Conservation (phyloP, 2,888 invertebrate species). For the Erebia epiphron region DNA sequence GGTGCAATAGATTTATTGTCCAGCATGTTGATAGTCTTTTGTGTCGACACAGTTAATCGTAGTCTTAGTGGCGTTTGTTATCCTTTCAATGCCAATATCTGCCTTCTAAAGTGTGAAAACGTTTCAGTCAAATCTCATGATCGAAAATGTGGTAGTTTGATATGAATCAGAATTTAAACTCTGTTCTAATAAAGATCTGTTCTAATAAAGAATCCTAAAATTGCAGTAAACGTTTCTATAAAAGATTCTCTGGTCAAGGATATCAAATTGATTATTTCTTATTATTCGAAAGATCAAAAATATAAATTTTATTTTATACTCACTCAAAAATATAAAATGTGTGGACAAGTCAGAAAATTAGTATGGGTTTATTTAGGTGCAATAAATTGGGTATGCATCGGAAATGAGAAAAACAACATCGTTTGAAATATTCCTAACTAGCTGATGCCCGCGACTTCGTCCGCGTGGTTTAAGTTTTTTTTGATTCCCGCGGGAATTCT, state of each 20-base stretch:
- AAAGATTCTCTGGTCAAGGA: neutral
- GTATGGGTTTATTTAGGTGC: too few relatives aligned
- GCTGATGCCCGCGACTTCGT: too few relatives aligned
- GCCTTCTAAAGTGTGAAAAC: constrained; percentile 1
- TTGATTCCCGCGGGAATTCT: too few relatives aligned
- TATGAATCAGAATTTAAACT: neutral
- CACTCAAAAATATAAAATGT: too few relatives aligned
- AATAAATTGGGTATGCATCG: neutral
- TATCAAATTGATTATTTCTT: too few relatives aligned
- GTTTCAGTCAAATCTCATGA: neutral
- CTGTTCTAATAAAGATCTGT: neutral
- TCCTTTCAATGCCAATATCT: constrained; percentile 12
- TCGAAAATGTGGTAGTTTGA: neutral
- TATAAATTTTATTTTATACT: too few relatives aligned
- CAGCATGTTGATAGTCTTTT: constrained; percentile 22
- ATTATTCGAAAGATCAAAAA: too few relatives aligned
- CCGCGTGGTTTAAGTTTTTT: too few relatives aligned
- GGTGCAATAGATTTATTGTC: constrained; percentile 38
- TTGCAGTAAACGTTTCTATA: neutral
- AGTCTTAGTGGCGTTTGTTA: neutral
- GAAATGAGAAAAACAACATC: neutral
- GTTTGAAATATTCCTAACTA: neutral
- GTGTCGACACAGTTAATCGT: constrained; percentile 21
- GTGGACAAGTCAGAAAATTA: too few relatives aligned
- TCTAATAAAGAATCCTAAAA: constrained; percentile 1